Evolutionary conservation across 2,888 invertebrate species (phyloP).

Genomic region (Pterostichus niger): DNA sequence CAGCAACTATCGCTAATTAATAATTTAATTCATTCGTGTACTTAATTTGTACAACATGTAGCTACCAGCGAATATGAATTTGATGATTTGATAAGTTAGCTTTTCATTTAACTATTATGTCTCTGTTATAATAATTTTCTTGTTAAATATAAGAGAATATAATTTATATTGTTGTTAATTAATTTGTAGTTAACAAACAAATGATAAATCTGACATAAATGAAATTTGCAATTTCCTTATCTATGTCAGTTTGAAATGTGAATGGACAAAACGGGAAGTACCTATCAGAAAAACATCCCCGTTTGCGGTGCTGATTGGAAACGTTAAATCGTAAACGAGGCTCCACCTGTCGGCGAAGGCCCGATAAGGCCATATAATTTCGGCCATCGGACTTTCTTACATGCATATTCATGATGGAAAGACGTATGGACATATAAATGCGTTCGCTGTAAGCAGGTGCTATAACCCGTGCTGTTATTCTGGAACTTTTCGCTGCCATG

Average conservation of each 20-base stretch:
- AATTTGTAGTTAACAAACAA: too few species aligned
- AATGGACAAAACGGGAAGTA: neutral
- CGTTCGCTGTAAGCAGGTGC: constrained; percentile 47
- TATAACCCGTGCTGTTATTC: neutral
- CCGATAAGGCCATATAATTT: constrained; percentile 61
- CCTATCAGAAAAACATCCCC: constrained; percentile 42
- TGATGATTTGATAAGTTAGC: too few species aligned
- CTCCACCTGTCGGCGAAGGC: constrained; percentile 50
- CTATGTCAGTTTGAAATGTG: neutral
- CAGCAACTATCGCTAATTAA: too few species aligned
- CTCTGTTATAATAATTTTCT: too few species aligned
- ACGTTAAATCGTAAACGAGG: constrained; percentile 59
- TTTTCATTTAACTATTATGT: too few species aligned
- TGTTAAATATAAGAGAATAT: too few species aligned
- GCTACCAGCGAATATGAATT: too few species aligned
- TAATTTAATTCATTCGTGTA: too few species aligned
- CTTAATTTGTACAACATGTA: too few species aligned
- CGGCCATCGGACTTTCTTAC: constrained; percentile 54
- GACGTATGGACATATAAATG: constrained; percentile 43
- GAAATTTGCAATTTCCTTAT: too few species aligned
- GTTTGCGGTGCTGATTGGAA: constrained; percentile 48
- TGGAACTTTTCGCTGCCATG: neutral
- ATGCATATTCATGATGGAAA: constrained; percentile 57
- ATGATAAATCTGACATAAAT: too few species aligned
- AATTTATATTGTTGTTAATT: too few species aligned